These are phyloP conservation scores for Ceyx margarethae DNA, from an alignment of 2,113 vertebrate species.

Conservation along the genomic window DNA sequence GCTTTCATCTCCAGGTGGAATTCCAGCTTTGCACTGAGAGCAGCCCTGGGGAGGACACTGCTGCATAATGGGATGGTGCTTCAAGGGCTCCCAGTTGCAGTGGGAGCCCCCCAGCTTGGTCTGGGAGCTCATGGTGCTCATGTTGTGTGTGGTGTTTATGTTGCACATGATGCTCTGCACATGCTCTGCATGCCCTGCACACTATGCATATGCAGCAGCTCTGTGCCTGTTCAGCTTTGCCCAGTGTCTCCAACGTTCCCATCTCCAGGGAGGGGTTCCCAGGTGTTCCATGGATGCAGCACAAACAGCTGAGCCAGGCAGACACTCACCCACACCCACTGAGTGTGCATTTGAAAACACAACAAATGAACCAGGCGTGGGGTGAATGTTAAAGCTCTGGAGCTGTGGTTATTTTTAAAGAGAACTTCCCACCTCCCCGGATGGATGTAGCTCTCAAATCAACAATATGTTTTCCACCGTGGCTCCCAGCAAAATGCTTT, in stretches of 20 bases:
- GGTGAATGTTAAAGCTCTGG: not conserved
- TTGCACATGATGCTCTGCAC: rapidly evolving
- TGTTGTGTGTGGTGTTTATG: not conserved
- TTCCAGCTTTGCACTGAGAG: not conserved
- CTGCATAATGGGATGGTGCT: not conserved
- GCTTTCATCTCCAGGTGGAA: not conserved
- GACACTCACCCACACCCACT: not conserved
- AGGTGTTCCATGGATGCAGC: not conserved
- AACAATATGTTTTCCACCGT: constrained; percentile 5
- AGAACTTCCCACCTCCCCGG: not conserved
- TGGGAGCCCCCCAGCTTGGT: not conserved
- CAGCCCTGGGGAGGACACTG: not conserved
- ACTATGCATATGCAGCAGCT: not conserved
- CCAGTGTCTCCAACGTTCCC: not conserved
- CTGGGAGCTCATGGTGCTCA: not conserved
- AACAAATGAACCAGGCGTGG: not conserved
- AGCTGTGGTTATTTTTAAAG: not conserved
- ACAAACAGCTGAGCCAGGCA: not conserved
- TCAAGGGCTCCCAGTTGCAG: not conserved
- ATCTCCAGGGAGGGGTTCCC: not conserved
- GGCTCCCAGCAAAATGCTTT: constrained; percentile 18
- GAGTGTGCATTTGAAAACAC: not conserved
- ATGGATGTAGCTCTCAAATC: not conserved
- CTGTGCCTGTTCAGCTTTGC: not conserved
- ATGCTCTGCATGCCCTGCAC: not conserved